Evolutionary conservation across 2,113 vertebrate genomes (phyloP), one percentile per base, ranked within the genome.

Genomic region (Nothobranchius kuhntae): DNA sequence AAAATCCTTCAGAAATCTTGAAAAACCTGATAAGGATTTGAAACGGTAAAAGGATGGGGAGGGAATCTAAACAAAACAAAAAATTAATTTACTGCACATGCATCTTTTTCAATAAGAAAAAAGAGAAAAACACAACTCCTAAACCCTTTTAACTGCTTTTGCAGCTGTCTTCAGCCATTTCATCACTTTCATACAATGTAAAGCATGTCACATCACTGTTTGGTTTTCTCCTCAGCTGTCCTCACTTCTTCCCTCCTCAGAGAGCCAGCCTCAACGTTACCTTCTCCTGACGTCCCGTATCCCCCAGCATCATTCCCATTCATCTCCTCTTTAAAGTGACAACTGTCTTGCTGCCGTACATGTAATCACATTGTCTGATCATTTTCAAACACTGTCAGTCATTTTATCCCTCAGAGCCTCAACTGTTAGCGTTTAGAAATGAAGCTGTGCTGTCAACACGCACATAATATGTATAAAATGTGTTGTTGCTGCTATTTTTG

Each of bases 371-470:
- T 42, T 81, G 79, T 88, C 79, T 10, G 55, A 58, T 35, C 83
- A 87, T 85, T 87, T 85, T 86, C 85, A 86, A 86, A 89, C 89
- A 84, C 62, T 73, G 82, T 86, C 78, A 83, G 14, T 81, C 53
- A 45, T 71, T 83, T 74, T 40, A 48, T 75, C 63, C 78, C 66
- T 6, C 30, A 0, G 83, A 78, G 80, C 50, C 77, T 69, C 12
- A 6, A 9, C 56, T 68, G 73, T 13, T 55, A 47, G 68, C 69
- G 59, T 53, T 68, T 15, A 40, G 56, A 45, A 63, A 21, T 60
- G 70, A 67, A 69, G 77, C 75, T 13, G 42, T 3, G 26, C 46
- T 72, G 61, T 65, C 80, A 66, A 56, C 65, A 64, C 62, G 7
- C 58, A 2, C 12, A 13, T 1, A 26, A 64, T 2, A 48, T 40